Conservation (phyloP, 2,888 invertebrate species). For the Xanthia togata region DNA sequence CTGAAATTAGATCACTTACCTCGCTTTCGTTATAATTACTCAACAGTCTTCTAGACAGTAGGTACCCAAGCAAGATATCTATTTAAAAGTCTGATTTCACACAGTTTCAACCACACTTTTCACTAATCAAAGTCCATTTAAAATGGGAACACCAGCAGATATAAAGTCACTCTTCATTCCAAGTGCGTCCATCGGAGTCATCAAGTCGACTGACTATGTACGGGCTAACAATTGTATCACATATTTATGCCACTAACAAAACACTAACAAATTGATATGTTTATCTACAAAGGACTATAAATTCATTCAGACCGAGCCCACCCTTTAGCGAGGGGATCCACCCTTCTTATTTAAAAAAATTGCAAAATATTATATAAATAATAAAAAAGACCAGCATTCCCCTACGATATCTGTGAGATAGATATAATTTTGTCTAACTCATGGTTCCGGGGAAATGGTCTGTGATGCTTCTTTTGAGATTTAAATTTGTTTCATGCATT, state of each 20-base stretch:
- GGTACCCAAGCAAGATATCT: slow-evolving; percentile 12
- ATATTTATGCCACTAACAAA: slow-evolving; percentile 87
- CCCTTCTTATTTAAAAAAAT: slow-evolving; percentile 88
- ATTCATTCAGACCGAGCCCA: slow-evolving; percentile 87
- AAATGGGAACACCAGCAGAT: slow-evolving; percentile 57
- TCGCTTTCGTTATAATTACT: background rate
- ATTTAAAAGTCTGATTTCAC: slow-evolving; percentile 50
- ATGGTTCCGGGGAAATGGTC: slow-evolving; percentile 88
- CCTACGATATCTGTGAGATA: slow-evolving; percentile 71
- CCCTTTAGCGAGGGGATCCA: slow-evolving; percentile 89
- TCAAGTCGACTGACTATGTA: slow-evolving; percentile 81
- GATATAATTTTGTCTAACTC: slow-evolving; percentile 85
- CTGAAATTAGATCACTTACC: slow-evolving; percentile 50
- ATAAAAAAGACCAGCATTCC: slow-evolving; percentile 81
- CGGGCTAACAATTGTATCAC: slow-evolving; percentile 84
- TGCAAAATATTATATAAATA: slow-evolving; percentile 90
- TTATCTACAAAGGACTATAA: slow-evolving; percentile 90
- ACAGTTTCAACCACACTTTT: slow-evolving; percentile 44
- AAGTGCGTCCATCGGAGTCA: slow-evolving; percentile 81
- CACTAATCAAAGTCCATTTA: slow-evolving; percentile 66
- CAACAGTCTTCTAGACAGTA: background rate
- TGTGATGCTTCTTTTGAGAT: slow-evolving; percentile 82
- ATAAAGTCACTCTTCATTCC: slow-evolving; percentile 78
- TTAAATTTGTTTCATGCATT: slow-evolving; percentile 82
- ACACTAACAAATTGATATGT: slow-evolving; percentile 90